Percentiles rank a stretch among this genome's conserved stretches.
Conservation (phyloP, 1,140 invertebrate genomes). For the Colletes latitarsis region DNA sequence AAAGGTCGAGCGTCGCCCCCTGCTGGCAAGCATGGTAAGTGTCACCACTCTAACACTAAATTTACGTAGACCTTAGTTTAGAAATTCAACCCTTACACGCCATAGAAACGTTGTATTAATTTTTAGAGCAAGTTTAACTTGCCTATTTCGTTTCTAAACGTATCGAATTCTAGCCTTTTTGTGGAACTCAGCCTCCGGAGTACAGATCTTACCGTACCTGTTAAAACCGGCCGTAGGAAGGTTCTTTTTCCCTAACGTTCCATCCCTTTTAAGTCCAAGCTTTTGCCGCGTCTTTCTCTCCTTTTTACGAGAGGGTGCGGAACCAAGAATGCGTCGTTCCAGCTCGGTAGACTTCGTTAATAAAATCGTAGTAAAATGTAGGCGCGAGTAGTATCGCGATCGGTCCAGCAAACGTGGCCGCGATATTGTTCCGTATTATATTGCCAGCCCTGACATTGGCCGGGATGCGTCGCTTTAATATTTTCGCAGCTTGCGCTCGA, state of each 20-base stretch:
- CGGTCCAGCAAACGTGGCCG: background rate
- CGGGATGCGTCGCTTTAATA: slow-evolving; percentile 41
- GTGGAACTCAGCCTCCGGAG: too few species aligned
- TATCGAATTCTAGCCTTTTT: too few species aligned
- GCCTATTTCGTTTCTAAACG: too few species aligned
- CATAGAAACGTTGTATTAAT: too few species aligned
- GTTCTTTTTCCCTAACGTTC: background rate
- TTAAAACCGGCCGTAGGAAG: too few species aligned
- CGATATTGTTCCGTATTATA: slow-evolving; percentile 37
- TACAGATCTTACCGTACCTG: too few species aligned
- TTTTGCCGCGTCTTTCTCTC: background rate
- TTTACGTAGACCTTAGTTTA: too few species aligned
- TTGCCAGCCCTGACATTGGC: slow-evolving; percentile 10
- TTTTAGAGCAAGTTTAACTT: too few species aligned
- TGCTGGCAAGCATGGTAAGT: too few species aligned
- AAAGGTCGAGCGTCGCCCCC: too few species aligned
- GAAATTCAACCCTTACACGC: too few species aligned
- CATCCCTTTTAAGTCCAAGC: background rate
- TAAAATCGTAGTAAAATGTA: slow-evolving; percentile 21
- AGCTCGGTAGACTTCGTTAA: slow-evolving; percentile 1
- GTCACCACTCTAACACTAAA: too few species aligned
- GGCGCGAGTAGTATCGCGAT: background rate
- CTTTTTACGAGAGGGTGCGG: background rate
- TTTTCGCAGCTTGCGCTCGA: slow-evolving; percentile 36
- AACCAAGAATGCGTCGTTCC: background rate